Evolutionary conservation across 2,113 vertebrate genomes (phyloP).

Genomic region (Centropus unirufus): DNA sequence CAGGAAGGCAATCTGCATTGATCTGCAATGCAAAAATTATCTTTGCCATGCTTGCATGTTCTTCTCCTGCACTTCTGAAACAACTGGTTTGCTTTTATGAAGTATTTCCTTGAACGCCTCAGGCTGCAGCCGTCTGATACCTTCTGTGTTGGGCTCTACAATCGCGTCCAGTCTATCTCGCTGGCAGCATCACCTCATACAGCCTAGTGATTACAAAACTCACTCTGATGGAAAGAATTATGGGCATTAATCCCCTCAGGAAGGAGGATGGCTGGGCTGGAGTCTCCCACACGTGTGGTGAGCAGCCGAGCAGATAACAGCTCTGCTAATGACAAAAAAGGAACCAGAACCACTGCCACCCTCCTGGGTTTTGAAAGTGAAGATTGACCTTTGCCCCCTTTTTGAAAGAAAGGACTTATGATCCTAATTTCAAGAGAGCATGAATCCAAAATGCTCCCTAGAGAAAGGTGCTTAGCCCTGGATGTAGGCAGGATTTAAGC

Average conservation of each 20-base stretch:
- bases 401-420: conserved; percentile 59
- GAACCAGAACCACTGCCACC: conserved; percentile 52
- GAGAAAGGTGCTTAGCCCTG: conserved; percentile 59
- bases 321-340: conserved; percentile 43
- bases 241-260: conserved; percentile 46
- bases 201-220: conserved; percentile 37
- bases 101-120: not conserved
- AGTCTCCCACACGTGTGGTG: conserved; percentile 47
- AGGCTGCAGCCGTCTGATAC: not conserved
- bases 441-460: conserved; percentile 59
- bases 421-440: conserved; percentile 57
- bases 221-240: conserved; percentile 55
- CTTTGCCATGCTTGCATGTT: not conserved
- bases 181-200: not conserved
- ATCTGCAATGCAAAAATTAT: not conserved
- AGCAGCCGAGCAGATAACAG: conserved; percentile 49
- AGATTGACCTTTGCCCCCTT: conserved; percentile 59
- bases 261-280: conserved; percentile 42
- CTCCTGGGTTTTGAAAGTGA: conserved; percentile 65
- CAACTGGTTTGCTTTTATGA: not conserved
- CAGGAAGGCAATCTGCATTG: not conserved
- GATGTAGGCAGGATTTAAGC: conserved; percentile 40
- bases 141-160: not conserved
- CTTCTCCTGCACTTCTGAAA: not conserved
- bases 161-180: not conserved